Base-by-base conservation (phyloP, 2,888 invertebrate genomes). In the Drosophila mulleri region DNA sequence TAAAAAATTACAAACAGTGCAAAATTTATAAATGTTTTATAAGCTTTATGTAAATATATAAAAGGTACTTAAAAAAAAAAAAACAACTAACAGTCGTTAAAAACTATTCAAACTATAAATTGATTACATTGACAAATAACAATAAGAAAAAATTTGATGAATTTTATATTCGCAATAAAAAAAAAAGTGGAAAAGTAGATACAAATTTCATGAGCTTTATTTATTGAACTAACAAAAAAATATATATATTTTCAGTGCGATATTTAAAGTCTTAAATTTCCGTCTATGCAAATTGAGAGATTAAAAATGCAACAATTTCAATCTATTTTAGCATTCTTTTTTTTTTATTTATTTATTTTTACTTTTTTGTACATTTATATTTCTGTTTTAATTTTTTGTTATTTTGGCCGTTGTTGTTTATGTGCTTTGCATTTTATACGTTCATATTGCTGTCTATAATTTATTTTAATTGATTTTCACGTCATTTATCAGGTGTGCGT, bases 401-500 rank as follows among this genome's bases (percentile, higher is more conserved):
- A n/a, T 16, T 35, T 7, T 60, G 11, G 7, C 0, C 2, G 37
- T 3, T 29, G 29, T 37, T 32, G 29, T 16, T 35, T 11, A 54
- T 14, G 29, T 20, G 32, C 16, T 45, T n/a, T 32, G 29, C 32
- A 58, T 26, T 45, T 58, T 3, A 11, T 26, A 5, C 14, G 11
- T 14, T 12, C 20, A 14, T 14, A 42, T 35, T 12, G 39, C 18
- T 48, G 60, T 50, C 59, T 41, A 67, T 78, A 74, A 82, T 78
- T 80, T 75, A 80, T 83, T 86, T 86, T 75, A 83, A 82, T 86
- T 86, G 66, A 82, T 80, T 86, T 86, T 74, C 81, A 83, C 70
- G 62, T 86, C 86, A 82, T 83, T 82, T 85, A 74, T 83, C 83
- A 83, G 80, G 63, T 67, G 69, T 65, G 60, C 57, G 61, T 53